Evolutionary conservation across 2,888 invertebrate species (phyloP).

Genomic region (Schrankia costaestrigalis): DNA sequence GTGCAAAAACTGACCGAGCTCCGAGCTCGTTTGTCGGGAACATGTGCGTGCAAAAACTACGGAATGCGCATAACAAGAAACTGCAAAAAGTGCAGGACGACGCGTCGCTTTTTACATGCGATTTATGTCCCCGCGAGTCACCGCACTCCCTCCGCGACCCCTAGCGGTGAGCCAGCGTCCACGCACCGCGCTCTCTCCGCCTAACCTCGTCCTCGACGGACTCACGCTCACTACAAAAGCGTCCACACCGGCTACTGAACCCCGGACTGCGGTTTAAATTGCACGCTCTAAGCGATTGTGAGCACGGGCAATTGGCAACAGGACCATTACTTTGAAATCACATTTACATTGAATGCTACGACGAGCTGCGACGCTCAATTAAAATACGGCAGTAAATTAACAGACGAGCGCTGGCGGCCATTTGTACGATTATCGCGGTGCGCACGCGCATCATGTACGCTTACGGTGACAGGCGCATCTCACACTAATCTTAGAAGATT

Average conservation of each 20-base stretch:
- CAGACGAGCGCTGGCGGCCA: slow-evolving; percentile 35
- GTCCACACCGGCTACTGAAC: slow-evolving; percentile 27
- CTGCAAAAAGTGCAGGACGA: slow-evolving; percentile 56
- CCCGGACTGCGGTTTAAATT: slow-evolving; percentile 22
- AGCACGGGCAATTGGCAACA: slow-evolving; percentile 48
- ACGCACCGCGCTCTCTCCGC: slow-evolving; percentile 21
- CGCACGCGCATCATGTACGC: slow-evolving; percentile 7
- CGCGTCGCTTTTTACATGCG: slow-evolving; percentile 61
- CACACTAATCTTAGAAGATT: slow-evolving; percentile 2
- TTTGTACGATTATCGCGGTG: slow-evolving; percentile 21
- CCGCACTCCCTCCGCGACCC: slow-evolving; percentile 8
- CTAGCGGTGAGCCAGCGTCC: slow-evolving; percentile 21
- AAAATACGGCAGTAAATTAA: slow-evolving; percentile 74
- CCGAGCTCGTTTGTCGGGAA: slow-evolving; percentile 60
- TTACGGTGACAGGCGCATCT: neutral
- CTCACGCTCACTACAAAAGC: slow-evolving; percentile 27
- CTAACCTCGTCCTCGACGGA: slow-evolving; percentile 21
- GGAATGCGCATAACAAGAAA: slow-evolving; percentile 73
- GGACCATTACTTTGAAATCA: slow-evolving; percentile 62
- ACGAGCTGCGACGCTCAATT: slow-evolving; percentile 61
- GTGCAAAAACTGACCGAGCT: slow-evolving; percentile 48
- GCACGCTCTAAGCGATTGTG: slow-evolving; percentile 27
- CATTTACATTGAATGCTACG: slow-evolving; percentile 75
- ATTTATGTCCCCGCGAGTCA: slow-evolving; percentile 54
- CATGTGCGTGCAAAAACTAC: slow-evolving; percentile 60